Evolutionary conservation across 1,140 invertebrate species (phyloP), one percentile per base, ranked within the genome.

Genomic region (Macrobrachium rosenbergii): DNA sequence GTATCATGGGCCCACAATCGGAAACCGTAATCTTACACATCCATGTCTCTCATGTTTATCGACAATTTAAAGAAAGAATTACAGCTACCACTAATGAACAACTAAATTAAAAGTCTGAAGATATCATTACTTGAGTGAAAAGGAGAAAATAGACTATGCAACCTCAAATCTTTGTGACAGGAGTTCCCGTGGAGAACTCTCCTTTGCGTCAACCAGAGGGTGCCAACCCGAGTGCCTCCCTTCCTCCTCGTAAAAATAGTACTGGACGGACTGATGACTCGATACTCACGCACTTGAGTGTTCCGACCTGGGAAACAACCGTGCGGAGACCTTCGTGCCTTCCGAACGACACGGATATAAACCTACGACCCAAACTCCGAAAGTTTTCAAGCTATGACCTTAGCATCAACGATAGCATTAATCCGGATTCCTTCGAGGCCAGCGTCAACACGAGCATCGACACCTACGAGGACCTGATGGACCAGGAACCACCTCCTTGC

Each of bases 271-370:
- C 23, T 72, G 69, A 72, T 23, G 69, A 14, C 37, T 7, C 37
- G 16, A 23, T 28, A 6, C 69, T 17, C 1, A 23, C 69, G 16
- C 64, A 80, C 17, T 59, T 87, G 17, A 81, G 21, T 37, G 52
- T 81, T 16, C 85, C 85, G 2, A 87, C 64, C 14, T 87, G 67
- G 67, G 78, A 87, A 14, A 76, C 85, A 10, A 52, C 52, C 12
- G 37, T 58, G 0, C 23, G 85, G 10, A 67, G 85, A 5, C 85
- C 85, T 6, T 87, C 85, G 23, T 87, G 79, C 64, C 85, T 87
- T 21, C 85, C 85, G 12, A 87, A 87, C 37, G 85, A 87, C 69
- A 87, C 76, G 19, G 64, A 87, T 43, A 75, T 82, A 59, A 82
- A 7, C 59, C 58, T 81, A 14, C 52, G 85, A 16, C 85, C 78